These are phyloP conservation scores for Champsocephalus gunnari DNA, from an alignment of 2,797 vertebrate species.

Conservation along the genomic window DNA sequence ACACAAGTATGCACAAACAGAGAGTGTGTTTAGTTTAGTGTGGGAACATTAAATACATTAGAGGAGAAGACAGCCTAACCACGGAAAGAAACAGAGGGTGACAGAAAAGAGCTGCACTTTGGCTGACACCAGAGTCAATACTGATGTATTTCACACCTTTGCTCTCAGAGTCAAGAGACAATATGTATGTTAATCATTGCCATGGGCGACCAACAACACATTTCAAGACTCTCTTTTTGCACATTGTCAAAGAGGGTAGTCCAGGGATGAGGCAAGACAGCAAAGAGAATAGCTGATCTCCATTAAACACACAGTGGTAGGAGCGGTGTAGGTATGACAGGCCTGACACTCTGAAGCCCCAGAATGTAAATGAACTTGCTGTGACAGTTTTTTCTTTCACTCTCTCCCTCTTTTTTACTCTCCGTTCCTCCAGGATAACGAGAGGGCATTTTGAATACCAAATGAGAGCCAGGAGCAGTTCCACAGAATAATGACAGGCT, in stretches of 20 bases:
- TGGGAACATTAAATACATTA: neutral
- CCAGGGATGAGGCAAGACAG: conserved; percentile 38
- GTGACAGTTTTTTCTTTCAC: conserved; percentile 30
- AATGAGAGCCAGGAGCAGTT: conserved; percentile 64
- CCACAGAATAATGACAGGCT: conserved; percentile 54
- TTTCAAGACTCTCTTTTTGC: conserved; percentile 2
- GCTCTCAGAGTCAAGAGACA: conserved; percentile 16
- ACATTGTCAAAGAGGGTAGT: conserved; percentile 24
- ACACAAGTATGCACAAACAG: neutral
- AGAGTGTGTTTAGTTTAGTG: conserved; percentile 12
- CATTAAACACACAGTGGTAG: conserved; percentile 34
- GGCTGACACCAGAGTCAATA: neutral
- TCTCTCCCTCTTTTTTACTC: conserved; percentile 10
- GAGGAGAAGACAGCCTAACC: neutral
- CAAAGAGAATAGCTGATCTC: conserved; percentile 55
- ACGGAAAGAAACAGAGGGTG: neutral
- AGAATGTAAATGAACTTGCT: conserved; percentile 64
- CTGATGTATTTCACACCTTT: conserved; percentile 16
- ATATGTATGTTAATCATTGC: conserved; percentile 47
- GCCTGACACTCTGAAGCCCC: conserved; percentile 25
- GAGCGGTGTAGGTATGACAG: conserved; percentile 37
- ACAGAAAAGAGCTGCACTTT: conserved; percentile 11
- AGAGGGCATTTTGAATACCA: conserved; percentile 67
- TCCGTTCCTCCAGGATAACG: conserved; percentile 54
- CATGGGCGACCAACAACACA: conserved; percentile 23